Base-by-base conservation (phyloP, 2,113 vertebrate species). In the Brienomyrus longianalis region DNA sequence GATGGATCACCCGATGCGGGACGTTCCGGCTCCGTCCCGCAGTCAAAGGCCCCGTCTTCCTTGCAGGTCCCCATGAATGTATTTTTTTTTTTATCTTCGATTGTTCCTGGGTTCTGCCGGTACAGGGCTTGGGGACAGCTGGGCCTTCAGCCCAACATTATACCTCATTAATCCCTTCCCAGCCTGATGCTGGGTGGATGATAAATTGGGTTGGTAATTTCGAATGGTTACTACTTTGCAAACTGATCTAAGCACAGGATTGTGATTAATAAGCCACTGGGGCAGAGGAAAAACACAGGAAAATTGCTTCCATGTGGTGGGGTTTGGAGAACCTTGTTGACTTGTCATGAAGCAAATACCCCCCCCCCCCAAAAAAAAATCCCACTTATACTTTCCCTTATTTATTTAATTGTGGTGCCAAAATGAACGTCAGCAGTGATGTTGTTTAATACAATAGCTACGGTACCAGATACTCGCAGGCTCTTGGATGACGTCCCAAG, bases 151-250 rank as follows among this genome's bases (percentile, higher is more conserved):
- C 91, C 92, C 88, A 92, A 91, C 91, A 91, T 95, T 92, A 94
- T 93, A 94, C 91, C 93, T 92, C 91, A 93, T 95, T 92, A 94
- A 93, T 95, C 91, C 90, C 94, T 94, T 92, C 92, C 90, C 90
- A 94, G 92, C 87, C 91, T 56, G 21, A 89, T 89, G 47, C 91
- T 92, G 80, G 86, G 89, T 54, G 74, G 62, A 92, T 92, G 91
- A 94, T 93, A 90, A 93, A 92, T 93, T 91, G 92, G 86, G 89
- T 92, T 84, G 91, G 90, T 93, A 92, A 93, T 93, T 94, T 93
- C 89, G 90, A 91, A 92, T 91, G 92, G 90, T 93, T 92, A 87
- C 89, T 70, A 89, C 90, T 91, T 93, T 90, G 93, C 90, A 88
- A 91, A 83, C 80, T 89, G 89, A 92, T 94, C 91, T 93, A 90